Base-by-base conservation (phyloP, 2,113 vertebrate species). In the Tyrannus savana region DNA sequence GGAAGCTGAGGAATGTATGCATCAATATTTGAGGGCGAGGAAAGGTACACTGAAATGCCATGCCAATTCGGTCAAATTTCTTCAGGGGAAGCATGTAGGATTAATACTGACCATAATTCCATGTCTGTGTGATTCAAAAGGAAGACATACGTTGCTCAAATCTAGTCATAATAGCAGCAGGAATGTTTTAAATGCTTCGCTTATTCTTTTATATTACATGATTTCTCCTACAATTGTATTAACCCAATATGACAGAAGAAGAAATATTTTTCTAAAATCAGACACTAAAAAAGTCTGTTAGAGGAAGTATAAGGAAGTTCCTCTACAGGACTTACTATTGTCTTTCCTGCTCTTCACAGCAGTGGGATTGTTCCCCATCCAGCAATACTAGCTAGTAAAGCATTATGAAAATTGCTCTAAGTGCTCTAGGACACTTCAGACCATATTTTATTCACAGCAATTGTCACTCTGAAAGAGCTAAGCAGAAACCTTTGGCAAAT, bases 381-480 rank as follows among this genome's bases (percentile, higher is more conserved):
- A 75, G 16, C 21, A 81, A 56, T 47, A 72, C 21, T 23, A 59
- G 25, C 9, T 28, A 31, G 7, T 25, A 56, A 76, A 55, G 10
- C 19, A 53, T 9, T n/a, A n/a, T 53, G 22, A 60, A 93, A 85
- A 87, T 41, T 56, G 12, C 35, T n/a, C 19, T 82, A 35, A 75
- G 35, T 46, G 67, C 82, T 90, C 12, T 53, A 73, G 85, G 75
- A 74, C 33, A 77, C 67, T 87, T 87, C 62, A 90, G 30, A 64
- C 3, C 4, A 10, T 33, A 19, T 44, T 76, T 85, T 75, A 53
- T 27, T 94, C 59, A 72, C 17, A 85, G 37, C 13, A 66, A 2
- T 33, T 5, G 1, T 76, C 62, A 73, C 24, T 49, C 68, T 88
- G 55, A 67, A 84, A 86, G 13, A 77, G 7, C 12, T 66, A 72